phyloP scores from a whole-genome alignment of 2,888 invertebrate genomes.

The Rhaphigaster nebulosa region DNA sequence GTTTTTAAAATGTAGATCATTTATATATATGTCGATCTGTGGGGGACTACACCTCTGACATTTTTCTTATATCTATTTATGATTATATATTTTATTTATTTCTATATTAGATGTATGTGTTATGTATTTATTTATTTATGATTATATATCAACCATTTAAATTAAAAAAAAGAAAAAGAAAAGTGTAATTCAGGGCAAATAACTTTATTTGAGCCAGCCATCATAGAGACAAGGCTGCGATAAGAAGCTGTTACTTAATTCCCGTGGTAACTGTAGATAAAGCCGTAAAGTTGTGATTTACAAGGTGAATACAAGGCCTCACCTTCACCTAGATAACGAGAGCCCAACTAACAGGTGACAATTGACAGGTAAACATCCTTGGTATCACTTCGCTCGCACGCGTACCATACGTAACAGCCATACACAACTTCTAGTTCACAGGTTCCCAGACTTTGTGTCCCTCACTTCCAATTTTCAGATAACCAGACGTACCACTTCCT shows the following conservation, averaged over 20 bases:
- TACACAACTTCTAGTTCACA: neutral
- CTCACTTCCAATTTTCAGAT: no score
- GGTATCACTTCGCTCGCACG: neutral
- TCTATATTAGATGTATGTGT: no score
- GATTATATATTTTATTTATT: no score
- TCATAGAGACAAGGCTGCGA: neutral
- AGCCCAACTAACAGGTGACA: neutral
- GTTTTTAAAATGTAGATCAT: no score
- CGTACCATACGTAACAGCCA: neutral
- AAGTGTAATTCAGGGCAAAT: neutral
- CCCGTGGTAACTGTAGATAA: neutral
- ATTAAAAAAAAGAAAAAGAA: no score
- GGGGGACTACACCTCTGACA: no score
- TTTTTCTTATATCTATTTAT: no score
- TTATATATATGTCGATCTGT: no score
- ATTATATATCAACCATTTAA: no score
- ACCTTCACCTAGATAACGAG: slow-evolving; percentile 19
- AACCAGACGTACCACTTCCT: no score
- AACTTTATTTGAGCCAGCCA: neutral
- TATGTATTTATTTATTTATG: no score
- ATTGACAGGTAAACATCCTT: neutral
- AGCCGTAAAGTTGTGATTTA: neutral
- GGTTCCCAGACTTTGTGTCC: no score
- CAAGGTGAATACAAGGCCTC: neutral
- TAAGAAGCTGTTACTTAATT: neutral